Evolutionary conservation across 2,797 vertebrate species (phyloP).

Genomic region (Pipistrellus pygmaeus): DNA sequence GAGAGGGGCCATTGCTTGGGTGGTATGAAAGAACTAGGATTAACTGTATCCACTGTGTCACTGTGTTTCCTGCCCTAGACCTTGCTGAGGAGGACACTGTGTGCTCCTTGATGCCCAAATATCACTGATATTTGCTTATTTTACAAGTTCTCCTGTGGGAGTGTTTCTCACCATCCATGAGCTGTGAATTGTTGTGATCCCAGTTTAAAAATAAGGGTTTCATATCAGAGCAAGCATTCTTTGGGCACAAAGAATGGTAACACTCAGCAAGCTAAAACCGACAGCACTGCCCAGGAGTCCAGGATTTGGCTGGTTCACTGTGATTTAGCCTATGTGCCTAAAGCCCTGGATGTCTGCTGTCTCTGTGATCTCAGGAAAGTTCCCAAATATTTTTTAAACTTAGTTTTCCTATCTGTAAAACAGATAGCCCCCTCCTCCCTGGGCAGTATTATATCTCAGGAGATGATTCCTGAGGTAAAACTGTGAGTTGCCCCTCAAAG

Average conservation of each 20-base stretch:
- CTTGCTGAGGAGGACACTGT: not conserved
- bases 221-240: slow-evolving; percentile 42
- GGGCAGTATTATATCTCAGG: not conserved
- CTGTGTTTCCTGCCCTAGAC: not conserved
- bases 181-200: slow-evolving; percentile 57
- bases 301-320: not conserved
- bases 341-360: not conserved
- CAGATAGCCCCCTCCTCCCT: not conserved
- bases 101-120: not conserved
- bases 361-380: not conserved
- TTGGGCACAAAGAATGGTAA: slow-evolving; percentile 12
- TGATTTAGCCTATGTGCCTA: not conserved
- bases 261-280: not conserved
- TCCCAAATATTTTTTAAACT: not conserved
- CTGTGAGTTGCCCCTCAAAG: not conserved
- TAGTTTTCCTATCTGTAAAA: slow-evolving; percentile 3
- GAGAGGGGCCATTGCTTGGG: not conserved
- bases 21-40: not conserved
- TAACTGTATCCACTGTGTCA: not conserved
- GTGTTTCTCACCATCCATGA: slow-evolving; percentile 42
- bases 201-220: slow-evolving; percentile 72
- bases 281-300: not conserved
- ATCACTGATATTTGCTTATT: not conserved
- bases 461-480: not conserved
- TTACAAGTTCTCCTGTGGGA: slow-evolving; percentile 35